Conservation (phyloP, 2,797 vertebrate species). For the Acanthornis magna region DNA sequence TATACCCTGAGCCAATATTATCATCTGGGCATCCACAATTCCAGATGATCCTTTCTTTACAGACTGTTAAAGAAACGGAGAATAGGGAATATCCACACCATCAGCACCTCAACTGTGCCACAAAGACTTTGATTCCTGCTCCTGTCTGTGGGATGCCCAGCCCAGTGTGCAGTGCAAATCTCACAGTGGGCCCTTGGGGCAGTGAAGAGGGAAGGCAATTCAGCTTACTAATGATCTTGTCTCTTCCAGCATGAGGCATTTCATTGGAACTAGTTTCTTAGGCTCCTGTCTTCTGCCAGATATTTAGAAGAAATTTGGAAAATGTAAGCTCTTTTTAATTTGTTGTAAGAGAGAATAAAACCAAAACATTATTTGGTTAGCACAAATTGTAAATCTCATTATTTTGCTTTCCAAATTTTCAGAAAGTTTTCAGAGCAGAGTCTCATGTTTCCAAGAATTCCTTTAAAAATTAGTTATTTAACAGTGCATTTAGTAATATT, state of each 20-base stretch:
- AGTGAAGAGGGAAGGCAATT: not conserved
- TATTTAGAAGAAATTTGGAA: not conserved
- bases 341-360: not conserved
- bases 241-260: not conserved
- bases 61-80: not conserved
- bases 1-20: fast-evolving
- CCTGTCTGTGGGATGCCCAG: not conserved
- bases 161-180: fast-evolving
- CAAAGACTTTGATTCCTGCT: not conserved
- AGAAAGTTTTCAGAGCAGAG: not conserved
- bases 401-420: not conserved
- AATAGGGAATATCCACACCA: not conserved
- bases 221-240: not conserved
- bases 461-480: not conserved
- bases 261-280: not conserved
- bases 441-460: not conserved
- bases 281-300: not conserved
- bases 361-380: not conserved
- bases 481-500: not conserved
- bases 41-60: not conserved
- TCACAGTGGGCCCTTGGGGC: not conserved
- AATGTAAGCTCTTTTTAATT: not conserved
- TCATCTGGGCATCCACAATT: not conserved
- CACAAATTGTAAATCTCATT: fast-evolving
- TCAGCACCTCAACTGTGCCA: not conserved